Conservation (phyloP, 2,113 vertebrate genomes). For the Seriola aureovittata region DNA sequence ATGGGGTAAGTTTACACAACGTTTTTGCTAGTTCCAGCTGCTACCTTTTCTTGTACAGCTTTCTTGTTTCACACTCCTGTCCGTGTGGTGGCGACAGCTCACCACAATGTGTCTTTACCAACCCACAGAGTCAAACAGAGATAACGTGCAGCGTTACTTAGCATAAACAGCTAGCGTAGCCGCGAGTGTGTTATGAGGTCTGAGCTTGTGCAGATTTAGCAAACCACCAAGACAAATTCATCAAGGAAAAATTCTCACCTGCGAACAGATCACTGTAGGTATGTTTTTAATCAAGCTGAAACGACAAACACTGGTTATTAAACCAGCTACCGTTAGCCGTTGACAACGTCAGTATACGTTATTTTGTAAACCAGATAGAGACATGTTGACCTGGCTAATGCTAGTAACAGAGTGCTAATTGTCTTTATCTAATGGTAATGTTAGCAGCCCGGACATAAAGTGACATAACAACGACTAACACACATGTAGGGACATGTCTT, state of each 20-base stretch:
- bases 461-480: background rate
- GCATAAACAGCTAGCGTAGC: conserved; percentile 55
- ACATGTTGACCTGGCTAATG: conserved; percentile 52
- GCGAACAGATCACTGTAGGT: conserved; percentile 42
- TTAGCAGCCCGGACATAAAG: background rate
- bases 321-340: conserved; percentile 12
- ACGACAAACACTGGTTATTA: background rate
- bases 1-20: background rate
- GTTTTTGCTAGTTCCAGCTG: background rate
- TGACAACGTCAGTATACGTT: conserved; percentile 2
- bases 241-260: background rate
- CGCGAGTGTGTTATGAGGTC: conserved; percentile 9
- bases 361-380: conserved; percentile 12
- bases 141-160: conserved; percentile 1
- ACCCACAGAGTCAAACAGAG: background rate
- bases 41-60: background rate
- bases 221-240: conserved; percentile 8
- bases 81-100: conserved; percentile 43
- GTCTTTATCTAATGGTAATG: background rate
- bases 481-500: background rate
- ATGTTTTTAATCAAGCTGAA: conserved; percentile 11
- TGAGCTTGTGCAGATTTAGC: conserved; percentile 5
- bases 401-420: conserved; percentile 1
- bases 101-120: accelerated
- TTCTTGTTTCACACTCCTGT: background rate